phyloP scores from a whole-genome alignment of 92 coral and sea anemone species.

The Ricordea florida region DNA sequence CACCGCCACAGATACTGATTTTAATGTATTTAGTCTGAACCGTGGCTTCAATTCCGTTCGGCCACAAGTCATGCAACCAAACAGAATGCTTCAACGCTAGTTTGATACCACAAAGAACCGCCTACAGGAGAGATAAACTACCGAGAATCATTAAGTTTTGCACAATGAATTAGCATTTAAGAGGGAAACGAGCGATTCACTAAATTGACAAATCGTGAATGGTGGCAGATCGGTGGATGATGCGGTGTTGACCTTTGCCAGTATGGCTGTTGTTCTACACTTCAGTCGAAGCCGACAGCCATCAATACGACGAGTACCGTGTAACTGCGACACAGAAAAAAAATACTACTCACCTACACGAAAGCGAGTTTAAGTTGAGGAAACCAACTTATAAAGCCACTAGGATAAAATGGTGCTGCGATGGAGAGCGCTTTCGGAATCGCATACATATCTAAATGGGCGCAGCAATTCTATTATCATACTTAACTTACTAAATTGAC shows the following conservation, averaged over 20 bases:
- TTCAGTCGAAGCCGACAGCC: conserved; percentile 75
- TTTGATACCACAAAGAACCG: not conserved
- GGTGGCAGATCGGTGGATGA: conserved; percentile 52
- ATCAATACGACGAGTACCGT: conserved; percentile 35
- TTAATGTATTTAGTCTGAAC: conserved; percentile 9
- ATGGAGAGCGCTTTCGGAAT: not conserved
- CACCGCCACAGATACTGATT: conserved; percentile 18
- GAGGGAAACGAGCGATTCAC: conserved; percentile 9
- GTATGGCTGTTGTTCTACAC: conserved; percentile 69
- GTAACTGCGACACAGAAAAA: too few relatives aligned
- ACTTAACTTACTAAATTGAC: conserved; percentile 98
- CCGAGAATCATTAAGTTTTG: not conserved
- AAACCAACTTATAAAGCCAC: too few relatives aligned
- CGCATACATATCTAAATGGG: not conserved
- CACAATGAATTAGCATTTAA: not conserved
- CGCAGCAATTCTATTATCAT: conserved; percentile 12
- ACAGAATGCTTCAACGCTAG: not conserved
- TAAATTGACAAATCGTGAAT: conserved; percentile 28
- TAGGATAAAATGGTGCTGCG: too few relatives aligned
- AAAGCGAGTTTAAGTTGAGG: too few relatives aligned
- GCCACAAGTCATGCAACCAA: conserved; percentile 10
- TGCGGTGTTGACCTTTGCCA: conserved; percentile 75
- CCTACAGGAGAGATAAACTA: not conserved
- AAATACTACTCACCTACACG: too few relatives aligned
- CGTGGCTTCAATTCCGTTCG: not conserved